Base-by-base conservation (phyloP, 2,888 invertebrate species). In the Clunio marinus region DNA sequence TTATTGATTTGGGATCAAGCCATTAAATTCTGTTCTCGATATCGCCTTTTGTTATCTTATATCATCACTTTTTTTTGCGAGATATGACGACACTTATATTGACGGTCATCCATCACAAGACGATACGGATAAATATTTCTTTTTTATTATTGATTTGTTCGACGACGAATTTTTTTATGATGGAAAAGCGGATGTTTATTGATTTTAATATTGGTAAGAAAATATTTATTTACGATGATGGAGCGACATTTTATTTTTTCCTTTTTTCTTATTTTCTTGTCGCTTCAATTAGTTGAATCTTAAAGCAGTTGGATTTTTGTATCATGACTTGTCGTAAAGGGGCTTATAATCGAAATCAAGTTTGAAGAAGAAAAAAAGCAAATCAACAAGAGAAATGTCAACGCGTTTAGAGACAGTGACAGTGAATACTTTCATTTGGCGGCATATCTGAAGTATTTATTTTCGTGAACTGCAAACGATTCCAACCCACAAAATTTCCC, bases 1-100 rank as follows among this genome's bases (percentile, higher is more conserved):
- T 65, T 65, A 65, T 65, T 65, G 63, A 65, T 65, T 65, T 46
- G 63, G 63, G 63, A 65, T 65, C 63, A 46, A 17, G 28, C 63
- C 24, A 45, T 65, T 46, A 65, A 65, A 65, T n/a, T n/a, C n/a
- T n/a, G n/a, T n/a, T n/a, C n/a, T n/a, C n/a, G n/a, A n/a, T 20
- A 20, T 15, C 58, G 28, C 15, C 7, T 58, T 10, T 58, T 32
- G 7, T 35, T 7, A n/a, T 27, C 60, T 35, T 27, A 27, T 27
- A 46, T 46, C 46, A 27, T 63, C 63, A 35, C 60, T 24, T 37
- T 45, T 63, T 15, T 45, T 45, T 41, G 41, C 7, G n/a, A 7
- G 41, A 10, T 20, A 45, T n/a, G n/a, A 51, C 24, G 51, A 17
- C 51, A 51, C 20, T 17, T 20, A 32, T 17, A 51, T 22, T 20